Base-by-base conservation (phyloP, 2,888 invertebrate species). In the Notodonta dromedarius region DNA sequence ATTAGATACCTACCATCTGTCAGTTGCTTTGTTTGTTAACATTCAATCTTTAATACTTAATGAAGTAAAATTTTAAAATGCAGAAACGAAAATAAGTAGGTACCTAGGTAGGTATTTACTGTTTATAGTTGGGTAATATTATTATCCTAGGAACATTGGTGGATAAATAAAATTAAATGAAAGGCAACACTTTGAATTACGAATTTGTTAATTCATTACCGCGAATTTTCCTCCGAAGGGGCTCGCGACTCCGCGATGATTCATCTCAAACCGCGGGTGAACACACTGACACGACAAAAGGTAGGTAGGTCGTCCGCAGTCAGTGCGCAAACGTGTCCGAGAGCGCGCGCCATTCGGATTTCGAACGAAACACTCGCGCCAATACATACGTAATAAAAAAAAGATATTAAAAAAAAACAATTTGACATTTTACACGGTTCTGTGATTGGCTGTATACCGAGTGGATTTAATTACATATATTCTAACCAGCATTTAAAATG, bases 241-340 rank as follows among this genome's bases (percentile, higher is more conserved):
- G 60, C 59, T 60, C 63, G 62, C 62, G 58, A 35, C 59, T 46
- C 14, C 59, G 11, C 61, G 78, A 84, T 90, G 90, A 90, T 84
- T 90, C 90, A 90, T 88, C 85, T 84, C 76, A 63, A 70, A 65
- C 61, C 67, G 74, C 74, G 78, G 64, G 72, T 74, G 71, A 77
- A 76, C 71, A 76, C 71, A 76, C 81, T 72, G 71, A 76, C 72
- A 73, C 76, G 24, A 13, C 16, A 12, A 63, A 58, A 63, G 24
- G 48, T 62, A 52, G 39, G 46, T 24, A 76, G 74, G 77, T 69
- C 71, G 77, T 70, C 72, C 66, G 51, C 83, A 90, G 89, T 90
- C 84, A 82, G 77, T 74, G 74, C 50, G 69, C 71, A 74, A 66
- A 63, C 81, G 83, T 69, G 67, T 4, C 53, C 3, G 57, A 58